phyloP scores from a whole-genome alignment of 2,113 vertebrate species.

The Pteronura brasiliensis region DNA sequence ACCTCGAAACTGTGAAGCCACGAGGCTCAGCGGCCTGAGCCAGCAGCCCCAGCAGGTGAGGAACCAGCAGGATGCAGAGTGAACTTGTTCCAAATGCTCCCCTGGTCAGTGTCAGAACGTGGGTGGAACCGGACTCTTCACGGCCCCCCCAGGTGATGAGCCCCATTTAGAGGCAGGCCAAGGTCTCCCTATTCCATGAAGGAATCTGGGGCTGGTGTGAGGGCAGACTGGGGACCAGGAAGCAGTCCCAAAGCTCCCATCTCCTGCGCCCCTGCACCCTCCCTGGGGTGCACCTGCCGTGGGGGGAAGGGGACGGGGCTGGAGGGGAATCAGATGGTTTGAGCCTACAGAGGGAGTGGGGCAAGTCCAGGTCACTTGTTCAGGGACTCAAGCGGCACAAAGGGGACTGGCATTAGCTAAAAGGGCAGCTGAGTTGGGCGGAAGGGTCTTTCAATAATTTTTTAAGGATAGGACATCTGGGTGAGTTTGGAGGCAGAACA shows the following conservation, averaged over 20 bases:
- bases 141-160: neutral
- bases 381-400: neutral
- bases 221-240: neutral
- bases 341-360: neutral
- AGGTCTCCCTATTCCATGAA: neutral
- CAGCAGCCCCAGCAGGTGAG: too few species aligned
- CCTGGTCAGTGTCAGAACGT: neutral
- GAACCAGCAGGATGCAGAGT: neutral
- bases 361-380: too few species aligned
- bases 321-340: neutral
- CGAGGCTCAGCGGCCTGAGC: neutral
- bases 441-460: neutral
- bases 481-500: neutral
- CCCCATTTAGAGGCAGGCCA: neutral
- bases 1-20: neutral
- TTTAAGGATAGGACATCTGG: neutral
- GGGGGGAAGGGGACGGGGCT: neutral
- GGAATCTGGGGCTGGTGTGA: neutral
- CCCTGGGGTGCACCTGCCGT: neutral
- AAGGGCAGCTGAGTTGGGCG: too few species aligned
- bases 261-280: neutral
- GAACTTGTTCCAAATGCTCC: neutral
- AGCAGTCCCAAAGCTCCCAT: neutral
- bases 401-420: neutral
- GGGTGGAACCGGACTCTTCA: fast-evolving